phyloP scores from a whole-genome alignment of 2,113 vertebrate species.

The Smithornis capensis region DNA sequence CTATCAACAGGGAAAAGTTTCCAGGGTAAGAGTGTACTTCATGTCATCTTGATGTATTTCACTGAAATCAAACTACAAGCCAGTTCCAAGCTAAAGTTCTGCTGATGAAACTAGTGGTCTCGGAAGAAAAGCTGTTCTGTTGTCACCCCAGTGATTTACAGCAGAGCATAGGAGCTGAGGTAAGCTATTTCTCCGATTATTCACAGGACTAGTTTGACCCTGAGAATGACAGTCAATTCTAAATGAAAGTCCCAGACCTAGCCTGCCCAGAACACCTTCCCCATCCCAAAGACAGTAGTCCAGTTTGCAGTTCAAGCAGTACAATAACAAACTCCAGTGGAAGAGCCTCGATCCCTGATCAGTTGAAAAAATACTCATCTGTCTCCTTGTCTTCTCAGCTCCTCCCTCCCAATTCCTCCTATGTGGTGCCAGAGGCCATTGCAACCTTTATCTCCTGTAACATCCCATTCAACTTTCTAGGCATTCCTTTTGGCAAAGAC shows the following conservation, averaged over 20 bases:
- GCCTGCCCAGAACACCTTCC: neutral
- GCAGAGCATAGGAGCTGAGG: neutral
- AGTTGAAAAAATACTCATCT: neutral
- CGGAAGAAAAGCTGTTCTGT: neutral
- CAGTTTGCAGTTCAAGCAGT: neutral
- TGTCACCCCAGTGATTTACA: neutral
- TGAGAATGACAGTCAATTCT: neutral
- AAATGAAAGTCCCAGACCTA: neutral
- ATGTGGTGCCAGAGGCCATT: neutral
- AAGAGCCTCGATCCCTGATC: neutral
- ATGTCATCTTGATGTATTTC: slow-evolving; percentile 70
- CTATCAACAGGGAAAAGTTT: slow-evolving; percentile 59
- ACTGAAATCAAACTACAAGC: slow-evolving; percentile 37
- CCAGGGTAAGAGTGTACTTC: slow-evolving; percentile 70
- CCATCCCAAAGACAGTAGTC: neutral
- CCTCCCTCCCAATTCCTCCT: neutral
- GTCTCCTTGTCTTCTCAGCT: neutral
- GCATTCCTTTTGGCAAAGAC: neutral
- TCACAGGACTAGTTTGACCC: neutral
- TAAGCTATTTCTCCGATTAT: neutral
- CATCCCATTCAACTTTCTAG: neutral
- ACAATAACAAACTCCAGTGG: neutral
- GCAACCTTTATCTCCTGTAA: neutral
- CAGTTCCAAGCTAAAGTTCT: slow-evolving; percentile 69
- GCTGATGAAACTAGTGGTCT: slow-evolving; percentile 57